Evolutionary conservation across 2,888 invertebrate species (phyloP).

Genomic region (Cerastoderma edule): DNA sequence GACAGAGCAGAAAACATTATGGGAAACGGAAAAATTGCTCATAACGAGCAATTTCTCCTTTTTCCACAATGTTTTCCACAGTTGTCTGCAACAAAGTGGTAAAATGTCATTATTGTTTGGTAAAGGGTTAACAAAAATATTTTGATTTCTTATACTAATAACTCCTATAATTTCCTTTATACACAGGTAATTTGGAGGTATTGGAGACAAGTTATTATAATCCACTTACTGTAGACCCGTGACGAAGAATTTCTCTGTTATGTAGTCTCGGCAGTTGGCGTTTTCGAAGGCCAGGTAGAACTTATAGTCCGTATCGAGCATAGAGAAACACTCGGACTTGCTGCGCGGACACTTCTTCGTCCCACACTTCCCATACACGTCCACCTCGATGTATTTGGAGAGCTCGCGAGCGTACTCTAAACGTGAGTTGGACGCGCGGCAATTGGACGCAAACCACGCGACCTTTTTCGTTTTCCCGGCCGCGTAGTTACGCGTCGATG

Average conservation of each 20-base stretch:
- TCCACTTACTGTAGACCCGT: conserved; percentile 92
- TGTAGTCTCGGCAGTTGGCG: conserved; percentile 97
- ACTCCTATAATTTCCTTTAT: no score
- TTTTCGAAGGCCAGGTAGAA: conserved; percentile 99
- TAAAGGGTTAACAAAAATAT: no score
- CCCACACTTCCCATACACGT: conserved; percentile 82
- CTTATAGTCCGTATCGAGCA: conserved; percentile 96
- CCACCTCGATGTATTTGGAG: conserved; percentile 90
- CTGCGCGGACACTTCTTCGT: conserved; percentile 85
- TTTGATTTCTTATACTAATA: no score
- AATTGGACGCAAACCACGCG: conserved; percentile 99
- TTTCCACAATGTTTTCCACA: no score
- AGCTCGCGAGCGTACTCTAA: conserved; percentile 93
- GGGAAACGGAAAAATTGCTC: no score
- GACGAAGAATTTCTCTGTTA: conserved; percentile 98
- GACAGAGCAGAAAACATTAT: no score
- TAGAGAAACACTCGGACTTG: conserved; percentile 90
- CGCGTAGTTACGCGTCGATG: conserved; percentile 75
- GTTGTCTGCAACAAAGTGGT: no score
- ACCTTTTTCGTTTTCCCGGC: conserved; percentile 96
- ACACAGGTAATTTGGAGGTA: no score
- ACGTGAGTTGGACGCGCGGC: conserved; percentile 95
- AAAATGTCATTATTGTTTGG: no score
- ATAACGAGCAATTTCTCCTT: no score
- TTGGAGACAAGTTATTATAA: no score